Percentiles rank a stretch among this genome's conserved stretches.
These are phyloP conservation scores for Dendrolimus pini DNA, from an alignment of 2,888 invertebrate species.

Conservation along the genomic window DNA sequence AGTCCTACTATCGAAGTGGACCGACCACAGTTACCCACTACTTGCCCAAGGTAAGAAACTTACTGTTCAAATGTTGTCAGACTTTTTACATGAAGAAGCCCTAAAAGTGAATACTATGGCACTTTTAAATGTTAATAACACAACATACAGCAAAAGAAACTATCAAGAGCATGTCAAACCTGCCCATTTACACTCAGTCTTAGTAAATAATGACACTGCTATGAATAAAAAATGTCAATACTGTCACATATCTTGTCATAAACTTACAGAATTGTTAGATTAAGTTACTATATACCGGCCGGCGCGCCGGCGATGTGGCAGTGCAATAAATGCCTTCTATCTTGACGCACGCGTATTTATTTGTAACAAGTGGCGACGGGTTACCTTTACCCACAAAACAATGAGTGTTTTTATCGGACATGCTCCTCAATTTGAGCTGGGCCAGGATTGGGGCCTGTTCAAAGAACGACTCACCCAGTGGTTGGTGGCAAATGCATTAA, in stretches of 20 bases:
- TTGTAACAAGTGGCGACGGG: no score
- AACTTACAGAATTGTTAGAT: slow-evolving; percentile 5
- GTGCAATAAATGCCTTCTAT: no score
- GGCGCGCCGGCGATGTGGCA: no score
- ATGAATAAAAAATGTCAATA: slow-evolving; percentile 6
- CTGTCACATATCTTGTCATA: slow-evolving; percentile 9
- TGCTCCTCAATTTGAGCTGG: no score
- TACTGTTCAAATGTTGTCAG: not conserved
- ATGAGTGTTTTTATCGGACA: no score
- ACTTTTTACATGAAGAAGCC: not conserved
- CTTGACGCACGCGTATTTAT: no score
- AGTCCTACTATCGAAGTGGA: not conserved
- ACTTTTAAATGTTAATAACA: not conserved
- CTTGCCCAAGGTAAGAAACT: not conserved
- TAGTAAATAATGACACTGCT: not conserved
- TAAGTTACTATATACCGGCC: no score
- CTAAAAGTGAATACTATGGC: not conserved
- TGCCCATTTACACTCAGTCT: not conserved
- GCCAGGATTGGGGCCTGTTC: no score
- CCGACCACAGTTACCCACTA: not conserved
- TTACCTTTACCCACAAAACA: no score
- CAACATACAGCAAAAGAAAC: not conserved
- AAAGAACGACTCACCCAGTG: no score
- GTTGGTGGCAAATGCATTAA: no score
- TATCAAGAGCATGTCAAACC: slow-evolving; percentile 2